Evolutionary conservation across 2,113 vertebrate species (phyloP).

Genomic region (Rhadina sibilatrix): DNA sequence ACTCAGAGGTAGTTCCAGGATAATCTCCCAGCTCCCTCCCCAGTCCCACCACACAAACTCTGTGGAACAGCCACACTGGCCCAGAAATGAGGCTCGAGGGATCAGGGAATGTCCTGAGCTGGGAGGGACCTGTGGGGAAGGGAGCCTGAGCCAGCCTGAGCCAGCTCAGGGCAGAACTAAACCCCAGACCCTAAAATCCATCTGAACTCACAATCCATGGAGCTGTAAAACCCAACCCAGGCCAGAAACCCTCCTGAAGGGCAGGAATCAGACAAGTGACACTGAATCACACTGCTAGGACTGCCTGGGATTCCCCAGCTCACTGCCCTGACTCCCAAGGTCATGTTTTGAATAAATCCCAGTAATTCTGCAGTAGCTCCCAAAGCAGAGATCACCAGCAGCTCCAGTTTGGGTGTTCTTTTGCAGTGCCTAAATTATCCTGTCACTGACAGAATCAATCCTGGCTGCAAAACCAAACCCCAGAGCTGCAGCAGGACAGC

Average conservation of each 20-base stretch:
- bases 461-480: no score
- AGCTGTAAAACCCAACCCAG: rapidly evolving
- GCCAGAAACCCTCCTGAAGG: background rate
- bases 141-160: background rate
- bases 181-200: background rate
- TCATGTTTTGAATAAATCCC: background rate
- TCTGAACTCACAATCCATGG: background rate
- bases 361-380: rapidly evolving
- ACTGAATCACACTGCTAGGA: background rate
- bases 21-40: no score
- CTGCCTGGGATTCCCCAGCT: background rate
- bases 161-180: background rate
- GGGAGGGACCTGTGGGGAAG: background rate
- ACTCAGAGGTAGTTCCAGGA: background rate
- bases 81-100: no score
- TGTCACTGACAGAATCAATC: no score
- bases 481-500: no score
- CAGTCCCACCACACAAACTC: no score
- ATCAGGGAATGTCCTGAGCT: no score
- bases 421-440: no score
- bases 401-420: rapidly evolving
- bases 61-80: no score
- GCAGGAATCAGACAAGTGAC: background rate
- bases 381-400: background rate
- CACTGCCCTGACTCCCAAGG: background rate